Base-by-base conservation (phyloP, 2,888 invertebrate genomes). In the Melieria picta region DNA sequence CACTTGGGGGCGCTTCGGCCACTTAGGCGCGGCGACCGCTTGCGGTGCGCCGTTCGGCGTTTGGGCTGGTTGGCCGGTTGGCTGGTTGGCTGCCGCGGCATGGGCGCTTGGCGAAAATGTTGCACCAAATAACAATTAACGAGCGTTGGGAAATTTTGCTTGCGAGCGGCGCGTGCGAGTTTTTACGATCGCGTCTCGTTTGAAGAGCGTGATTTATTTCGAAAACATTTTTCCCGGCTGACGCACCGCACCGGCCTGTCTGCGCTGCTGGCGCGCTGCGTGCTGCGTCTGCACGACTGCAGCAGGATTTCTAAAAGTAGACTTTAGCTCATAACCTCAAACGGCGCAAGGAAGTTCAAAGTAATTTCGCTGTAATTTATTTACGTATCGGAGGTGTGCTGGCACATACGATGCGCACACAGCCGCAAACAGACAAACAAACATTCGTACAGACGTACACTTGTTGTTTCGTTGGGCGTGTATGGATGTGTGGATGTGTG, bases 41-140 rank as follows among this genome's bases (percentile, higher is more conserved):
- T 30, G 30, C 30, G 30, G 30, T 30, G 30, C 2, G 30, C 30
- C 30, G 30, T 30, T 30, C 30, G 30, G 30, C 30, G 30, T 30
- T 30, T 30, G 30, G 30, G 30, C 30, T 3, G 30, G 30, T 3
- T 3, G 30, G 30, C 30, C 3, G 30, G 30, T 30, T 30, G 30
- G 30, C 3, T 30, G 30, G 30, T 30, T 30, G 30, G 30, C 30
- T 30, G 30, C 30, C 30, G 30, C 30, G 30, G 30, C 30, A 30
- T 3, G 30, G 30, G 30, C 30, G 30, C 30, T 30, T 30, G 30
- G 64, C 30, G 48, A 16, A 47, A 55, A 46, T 79, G 76, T 79
- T 81, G 80, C 80, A 77, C 79, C 80, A 81, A 80, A 78, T 78
- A 77, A 80, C 77, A 80, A 80, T 81, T 81, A 81, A 78, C 79